Evolutionary conservation across 1,140 invertebrate genomes (phyloP), one percentile per base, ranked within the genome.

Genomic region (Manduca sexta): DNA sequence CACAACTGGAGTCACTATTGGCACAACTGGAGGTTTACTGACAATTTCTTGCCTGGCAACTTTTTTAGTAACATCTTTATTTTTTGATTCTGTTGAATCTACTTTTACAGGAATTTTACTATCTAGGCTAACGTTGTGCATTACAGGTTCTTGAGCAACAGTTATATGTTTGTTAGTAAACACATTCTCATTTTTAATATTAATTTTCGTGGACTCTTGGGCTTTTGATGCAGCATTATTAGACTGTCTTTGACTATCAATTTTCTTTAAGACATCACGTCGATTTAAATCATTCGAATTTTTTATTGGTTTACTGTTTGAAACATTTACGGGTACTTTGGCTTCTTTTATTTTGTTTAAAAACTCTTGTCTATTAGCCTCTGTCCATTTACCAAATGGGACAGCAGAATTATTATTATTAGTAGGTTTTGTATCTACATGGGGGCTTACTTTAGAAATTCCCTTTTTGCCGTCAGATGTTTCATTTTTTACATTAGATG

Each of bases 341-440:
- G 65, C 51, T 69, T 81, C 79, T 53, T 81, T 82, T 44, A 85
- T 75, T 72, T 83, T 83, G 53, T 82, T 79, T 33, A 85, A 55
- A 67, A 82, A 85, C 45, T 75, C 78, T 64, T 85, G 80, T 41
- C 74, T 72, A 42, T 85, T 80, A 3, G 67, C 79, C 52, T 78
- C 76, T 26, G 82, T 85, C 82, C 82, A 85, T 58, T 77, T 74
- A 8, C 82, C 82, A 64, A 85, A 85, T 17, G 82, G 82, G 37
- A 85, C 79, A 43, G 71, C 65, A 30, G 57, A 53, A 58, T 74
- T 64, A 45, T 74, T 64, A 45, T 66, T 69, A 38, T 60, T 70
- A 21, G 55, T 60, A 17, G 67, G 51, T 54, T 77, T 75, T 13
- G 56, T 13, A 43, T 56, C 48, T 26, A 26, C 4, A 26, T 26